phyloP scores from a whole-genome alignment of 2,888 invertebrate genomes.

The Ptilodon capucinus region DNA sequence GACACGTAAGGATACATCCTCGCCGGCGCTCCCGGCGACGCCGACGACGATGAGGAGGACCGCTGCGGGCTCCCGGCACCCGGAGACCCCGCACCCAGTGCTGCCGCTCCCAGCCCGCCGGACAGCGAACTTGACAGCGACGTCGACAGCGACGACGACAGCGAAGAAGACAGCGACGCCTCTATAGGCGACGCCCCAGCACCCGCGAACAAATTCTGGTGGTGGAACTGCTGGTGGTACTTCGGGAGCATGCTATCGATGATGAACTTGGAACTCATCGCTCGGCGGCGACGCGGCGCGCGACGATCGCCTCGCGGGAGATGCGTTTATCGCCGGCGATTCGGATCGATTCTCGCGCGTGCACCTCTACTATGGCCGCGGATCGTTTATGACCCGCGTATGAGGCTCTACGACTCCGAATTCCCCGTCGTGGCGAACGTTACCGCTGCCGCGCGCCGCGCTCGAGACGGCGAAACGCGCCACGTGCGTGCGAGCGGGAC shows the following conservation, averaged over 20 bases:
- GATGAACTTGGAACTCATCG: conserved; percentile 98
- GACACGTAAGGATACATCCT: conserved; percentile 97
- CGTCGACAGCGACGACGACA: conserved; percentile 82
- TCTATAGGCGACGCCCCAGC: conserved; percentile 89
- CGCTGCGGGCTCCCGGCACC: conserved; percentile 85
- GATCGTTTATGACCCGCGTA: conserved; percentile 93
- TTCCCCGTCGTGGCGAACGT: conserved; percentile 86
- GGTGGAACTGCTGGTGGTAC: conserved; percentile 91
- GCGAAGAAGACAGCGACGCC: conserved; percentile 84
- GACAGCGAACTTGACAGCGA: conserved; percentile 83
- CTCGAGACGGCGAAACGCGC: conserved; percentile 78
- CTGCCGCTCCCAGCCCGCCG: conserved; percentile 84
- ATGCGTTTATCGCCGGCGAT: conserved; percentile 82
- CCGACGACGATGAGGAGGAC: conserved; percentile 84
- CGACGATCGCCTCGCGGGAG: conserved; percentile 81
- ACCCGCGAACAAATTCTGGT: conserved; percentile 81
- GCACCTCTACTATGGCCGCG: conserved; percentile 86
- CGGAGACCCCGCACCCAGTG: conserved; percentile 83
- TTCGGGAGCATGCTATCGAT: conserved; percentile 99
- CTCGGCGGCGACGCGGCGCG: conserved; percentile 83
- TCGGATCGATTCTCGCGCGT: conserved; percentile 83
- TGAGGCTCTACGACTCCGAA: conserved; percentile 93
- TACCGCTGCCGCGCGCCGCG: conserved; percentile 80
- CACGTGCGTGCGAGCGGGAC: conserved; percentile 72
- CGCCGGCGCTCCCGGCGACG: conserved; percentile 88